These are phyloP conservation scores for Clamator glandarius DNA, from an alignment of 2,797 vertebrate species.

Conservation along the genomic window DNA sequence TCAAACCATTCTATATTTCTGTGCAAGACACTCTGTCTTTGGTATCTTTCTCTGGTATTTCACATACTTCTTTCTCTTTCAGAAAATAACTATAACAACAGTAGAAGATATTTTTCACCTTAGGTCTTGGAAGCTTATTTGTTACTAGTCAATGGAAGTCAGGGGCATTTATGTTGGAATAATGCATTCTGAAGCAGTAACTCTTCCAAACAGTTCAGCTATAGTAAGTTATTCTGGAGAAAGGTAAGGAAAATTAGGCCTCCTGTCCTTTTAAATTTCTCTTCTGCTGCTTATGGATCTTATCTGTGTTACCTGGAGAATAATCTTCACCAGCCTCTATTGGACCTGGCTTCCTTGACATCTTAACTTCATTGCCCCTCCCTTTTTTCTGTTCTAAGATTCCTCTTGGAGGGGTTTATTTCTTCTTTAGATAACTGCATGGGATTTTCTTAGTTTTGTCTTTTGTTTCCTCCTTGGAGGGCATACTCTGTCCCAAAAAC, in stretches of 20 bases:
- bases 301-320: neutral
- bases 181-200: neutral
- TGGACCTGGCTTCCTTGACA: neutral
- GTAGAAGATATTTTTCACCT: neutral
- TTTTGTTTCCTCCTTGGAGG: neutral
- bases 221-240: neutral
- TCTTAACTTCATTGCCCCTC: neutral
- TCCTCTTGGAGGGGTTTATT: neutral
- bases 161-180: neutral
- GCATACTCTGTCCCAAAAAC: neutral
- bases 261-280: neutral
- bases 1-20: no score
- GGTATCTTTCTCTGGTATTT: neutral
- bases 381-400: neutral
- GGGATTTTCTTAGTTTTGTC: constrained; percentile 10
- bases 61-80: neutral
- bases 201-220: neutral
- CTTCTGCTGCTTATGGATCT: neutral
- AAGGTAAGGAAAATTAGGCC: neutral
- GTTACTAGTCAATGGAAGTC: neutral
- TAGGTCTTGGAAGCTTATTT: neutral
- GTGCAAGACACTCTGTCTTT: neutral
- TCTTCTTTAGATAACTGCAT: neutral
- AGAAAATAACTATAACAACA: neutral
- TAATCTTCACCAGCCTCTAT: neutral